These are phyloP conservation scores for Ammospiza nelsoni DNA, from an alignment of 2,113 vertebrate genomes.

Conservation along the genomic window DNA sequence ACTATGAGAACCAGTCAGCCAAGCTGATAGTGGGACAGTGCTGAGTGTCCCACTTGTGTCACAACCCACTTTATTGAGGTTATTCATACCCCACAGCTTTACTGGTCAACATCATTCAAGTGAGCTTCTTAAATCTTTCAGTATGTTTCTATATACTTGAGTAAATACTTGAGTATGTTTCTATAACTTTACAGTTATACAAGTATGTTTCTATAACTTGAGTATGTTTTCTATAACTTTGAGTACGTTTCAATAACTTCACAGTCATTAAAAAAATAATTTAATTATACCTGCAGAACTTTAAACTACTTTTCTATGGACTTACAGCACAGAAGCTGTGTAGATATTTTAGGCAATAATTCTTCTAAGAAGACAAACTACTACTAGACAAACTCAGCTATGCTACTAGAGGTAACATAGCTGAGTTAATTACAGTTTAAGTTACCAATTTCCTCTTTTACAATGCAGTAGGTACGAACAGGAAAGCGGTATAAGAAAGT, in stretches of 20 bases:
- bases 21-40: fast-evolving
- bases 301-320: background rate
- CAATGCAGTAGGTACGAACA: background rate
- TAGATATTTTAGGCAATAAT: background rate
- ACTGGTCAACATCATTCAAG: background rate
- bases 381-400: background rate
- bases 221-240: too few species aligned
- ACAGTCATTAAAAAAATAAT: background rate
- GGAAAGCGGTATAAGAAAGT: background rate
- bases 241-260: background rate
- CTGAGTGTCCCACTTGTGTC: fast-evolving
- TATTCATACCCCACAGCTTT: background rate
- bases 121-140: background rate
- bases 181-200: too few species aligned
- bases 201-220: too few species aligned
- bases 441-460: background rate
- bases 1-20: background rate
- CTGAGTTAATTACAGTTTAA: background rate
- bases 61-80: background rate
- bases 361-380: background rate
- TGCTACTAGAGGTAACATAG: background rate
- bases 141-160: too few species aligned
- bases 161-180: too few species aligned
- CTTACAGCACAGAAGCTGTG: background rate
- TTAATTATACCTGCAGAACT: background rate